Evolutionary conservation across 2,888 invertebrate species (phyloP), one percentile per base, ranked within the genome.

Genomic region (Eremobia ochroleuca): DNA sequence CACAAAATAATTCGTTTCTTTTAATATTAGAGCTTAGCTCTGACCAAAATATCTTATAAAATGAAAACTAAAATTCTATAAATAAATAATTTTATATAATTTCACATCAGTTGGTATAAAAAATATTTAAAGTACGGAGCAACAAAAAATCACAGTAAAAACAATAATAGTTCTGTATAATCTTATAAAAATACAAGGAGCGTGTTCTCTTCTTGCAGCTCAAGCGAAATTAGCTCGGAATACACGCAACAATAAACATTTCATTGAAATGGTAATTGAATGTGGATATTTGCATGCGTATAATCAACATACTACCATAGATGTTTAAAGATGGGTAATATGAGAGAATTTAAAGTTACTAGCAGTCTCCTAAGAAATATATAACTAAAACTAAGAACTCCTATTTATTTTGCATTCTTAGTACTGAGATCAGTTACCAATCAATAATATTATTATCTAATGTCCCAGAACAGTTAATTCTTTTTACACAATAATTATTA

Each of bases 341-440:
- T 49, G 34, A 68, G 69, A 81, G 43, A 70, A 77, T 59, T 61
- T 75, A 82, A 31, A 70, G 40, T 73, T 65, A 76, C 61, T 81
- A 81, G 73, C 81, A 86, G 82, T 81, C 72, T 82, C 79, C 72
- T 85, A 85, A 68, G 61, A 61, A 80, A 79, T 59, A 75, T 59
- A 61, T 31, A 78, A 77, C 71, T 84, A 79, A 81, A 81, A 79
- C 77, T 84, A 83, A 85, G 18, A 80, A 77, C 40, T 77, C 43
- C 21, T 72, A 76, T 66, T 67, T 68, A 49, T 61, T 73, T 69
- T 76, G 67, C 73, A 78, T 81, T 72, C 58, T 77, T 76, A 77
- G 84, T 85, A 89, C 79, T 91, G 91, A 92, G 91, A 92, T 92
- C 91, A 90, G 78, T 85, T 85, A 89, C 76, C 82, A 86, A 91